Evolutionary conservation across 2,797 vertebrate species (phyloP), one percentile per base, ranked within the genome.

Genomic region (Selene dorsalis): DNA sequence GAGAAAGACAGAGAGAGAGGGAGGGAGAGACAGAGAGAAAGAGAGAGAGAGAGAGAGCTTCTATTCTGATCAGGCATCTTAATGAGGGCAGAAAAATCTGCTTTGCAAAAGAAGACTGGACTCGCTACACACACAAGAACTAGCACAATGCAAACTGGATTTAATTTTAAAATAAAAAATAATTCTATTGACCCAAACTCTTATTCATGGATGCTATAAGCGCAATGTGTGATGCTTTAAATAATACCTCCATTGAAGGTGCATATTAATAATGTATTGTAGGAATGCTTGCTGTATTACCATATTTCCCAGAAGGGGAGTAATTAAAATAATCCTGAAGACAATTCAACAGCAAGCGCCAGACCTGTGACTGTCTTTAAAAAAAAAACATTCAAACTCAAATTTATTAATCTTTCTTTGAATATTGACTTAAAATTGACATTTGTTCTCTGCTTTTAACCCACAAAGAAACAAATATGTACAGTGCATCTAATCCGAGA

Each of bases 21-120:
- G 64, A 55, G 45, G 22, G 38, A 39, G 59, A 26, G 60, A 41
- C 66, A 20, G 58, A 56, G 43, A 35, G 79, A 73, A 56, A 30
- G 57, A 6, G 76, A 26, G 73, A 53, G 58, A 18, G 53, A 17
- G 17, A 4, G 50, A 59, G 41, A 30, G 63, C 60, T 79, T 57
- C 73, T 69, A 93, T 90, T 93, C 88, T 86, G 84, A 94, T 95
- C 94, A 93, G 90, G 91, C 89, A 88, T 89, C 93, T 91, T 95
- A 96, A 96, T 94, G 93, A 94, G 91, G 85, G 86, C 84, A 85
- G 89, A 87, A 88, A 92, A 92, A 89, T 84, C 41, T 43, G 28
- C 32, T 59, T 35, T 41, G 43, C n/a, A 68, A 69, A 76, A 52
- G 7, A 73, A 73, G 50, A 20, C 69, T 61, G 48, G 61, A 66